A percentile compares a stretch with the other conserved stretches of the same genome.
phyloP scores from a whole-genome alignment of 2,113 vertebrate genomes.

The Steatornis caripensis region DNA sequence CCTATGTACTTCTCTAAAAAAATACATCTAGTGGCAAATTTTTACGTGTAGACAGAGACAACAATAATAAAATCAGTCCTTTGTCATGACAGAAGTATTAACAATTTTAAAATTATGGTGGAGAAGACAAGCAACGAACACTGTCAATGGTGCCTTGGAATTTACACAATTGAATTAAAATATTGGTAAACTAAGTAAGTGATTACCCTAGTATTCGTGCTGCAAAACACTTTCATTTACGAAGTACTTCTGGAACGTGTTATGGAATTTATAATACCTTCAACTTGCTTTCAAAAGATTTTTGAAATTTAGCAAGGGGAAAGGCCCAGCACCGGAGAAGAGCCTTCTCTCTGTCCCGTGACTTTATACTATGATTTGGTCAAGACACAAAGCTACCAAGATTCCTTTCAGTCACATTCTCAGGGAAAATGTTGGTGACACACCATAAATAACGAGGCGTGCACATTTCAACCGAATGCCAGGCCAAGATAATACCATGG shows the following conservation, averaged over 20 bases:
- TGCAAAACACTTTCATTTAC: not conserved
- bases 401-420: not conserved
- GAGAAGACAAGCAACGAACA: not conserved
- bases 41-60: not conserved
- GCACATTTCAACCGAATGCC: not conserved
- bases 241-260: not conserved
- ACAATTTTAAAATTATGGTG: not conserved
- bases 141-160: not conserved
- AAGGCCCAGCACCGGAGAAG: not conserved
- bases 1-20: not conserved
- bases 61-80: not conserved
- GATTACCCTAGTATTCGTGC: not conserved
- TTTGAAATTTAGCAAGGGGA: not conserved
- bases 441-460: not conserved
- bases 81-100: not conserved
- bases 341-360: not conserved
- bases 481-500: rapidly evolving
- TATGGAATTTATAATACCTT: not conserved
- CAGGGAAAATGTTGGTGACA: not conserved
- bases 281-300: not conserved
- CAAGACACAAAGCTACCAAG: not conserved
- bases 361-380: not conserved
- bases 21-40: not conserved
- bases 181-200: not conserved
- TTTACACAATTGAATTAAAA: not conserved